Evolutionary conservation across 2,113 vertebrate species (phyloP), one percentile per base, ranked within the genome.

Genomic region (Ciconia stormi): DNA sequence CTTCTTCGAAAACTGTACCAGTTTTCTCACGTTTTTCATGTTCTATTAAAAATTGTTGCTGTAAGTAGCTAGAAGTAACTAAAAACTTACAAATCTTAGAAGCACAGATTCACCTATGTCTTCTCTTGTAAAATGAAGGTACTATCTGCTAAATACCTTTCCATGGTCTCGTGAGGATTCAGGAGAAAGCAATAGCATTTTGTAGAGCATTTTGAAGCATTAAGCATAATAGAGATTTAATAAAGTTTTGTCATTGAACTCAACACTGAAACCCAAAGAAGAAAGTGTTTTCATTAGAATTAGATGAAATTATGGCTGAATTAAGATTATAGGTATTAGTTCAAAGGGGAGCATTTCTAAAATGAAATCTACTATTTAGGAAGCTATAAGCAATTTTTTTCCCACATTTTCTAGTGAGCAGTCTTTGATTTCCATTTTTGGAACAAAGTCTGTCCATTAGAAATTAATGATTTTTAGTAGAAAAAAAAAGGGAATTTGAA

Each of bases 161-260:
- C 9, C 25, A 5, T 11, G 3, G 10, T 58, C 15, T 71, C 0
- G 0, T 26, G 32, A 52, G 11, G 13, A 53, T n/a, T 73, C 44
- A n/a, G 8, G 17, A 81, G 69, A 56, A 82, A 71, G 4, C 6
- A 70, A 6, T 13, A 86, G 1, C 11, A 36, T 66, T 38, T 34
- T 52, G 38, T 14, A 52, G 10, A 69, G 11, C 10, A 52, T 56
- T 93, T 61, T 32, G 7, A 38, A 87, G 4, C 30, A 56, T 36
- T 71, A 70, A 47, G 38, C 1, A 3, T 38, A 27, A 82, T 2
- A 34, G 25, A 46, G 3, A 8, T 49, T 13, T 20, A 70, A 10
- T 9, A 55, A 59, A 72, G 27, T 50, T 53, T 3, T 34, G 29
- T 16, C 44, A 56, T 5, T 58, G n/a, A 67, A 52, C 7, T 58